These are phyloP conservation scores for Xylota segnis DNA, from an alignment of 2,888 invertebrate genomes.

Conservation along the genomic window DNA sequence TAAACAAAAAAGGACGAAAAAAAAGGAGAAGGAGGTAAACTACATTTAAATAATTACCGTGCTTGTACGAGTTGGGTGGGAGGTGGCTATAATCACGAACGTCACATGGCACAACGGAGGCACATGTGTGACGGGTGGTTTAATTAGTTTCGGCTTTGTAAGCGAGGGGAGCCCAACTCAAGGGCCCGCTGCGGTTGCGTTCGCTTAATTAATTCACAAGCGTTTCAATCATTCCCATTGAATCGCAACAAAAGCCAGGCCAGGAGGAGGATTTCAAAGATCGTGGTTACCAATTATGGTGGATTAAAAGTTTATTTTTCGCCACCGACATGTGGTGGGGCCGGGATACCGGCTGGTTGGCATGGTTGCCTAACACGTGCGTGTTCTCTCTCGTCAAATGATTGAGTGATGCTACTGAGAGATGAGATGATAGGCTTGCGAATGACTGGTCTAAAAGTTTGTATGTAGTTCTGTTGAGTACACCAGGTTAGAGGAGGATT, in stretches of 20 bases:
- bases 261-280: not conserved
- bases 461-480: too few relatives aligned
- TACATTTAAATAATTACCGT: conserved; percentile 38
- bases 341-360: not conserved
- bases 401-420: too few relatives aligned
- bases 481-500: too few relatives aligned
- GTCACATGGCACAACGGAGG: conserved; percentile 5
- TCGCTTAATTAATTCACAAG: conserved; percentile 61
- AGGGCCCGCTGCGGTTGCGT: conserved; percentile 40
- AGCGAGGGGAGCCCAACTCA: conserved; percentile 28
- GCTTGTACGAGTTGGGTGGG: not conserved
- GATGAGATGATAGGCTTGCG: too few relatives aligned
- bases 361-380: not conserved
- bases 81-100: not conserved
- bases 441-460: too few relatives aligned
- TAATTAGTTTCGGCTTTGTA: conserved; percentile 53
- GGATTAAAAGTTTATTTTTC: not conserved
- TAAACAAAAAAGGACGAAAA: not conserved
- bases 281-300: not conserved
- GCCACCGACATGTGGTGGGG: not conserved
- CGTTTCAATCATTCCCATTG: conserved; percentile 34
- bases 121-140: conserved; percentile 46
- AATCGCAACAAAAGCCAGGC: conserved; percentile 2
- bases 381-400: not conserved
- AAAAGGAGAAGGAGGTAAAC: not conserved